Percentiles rank a stretch among this genome's conserved stretches.
phyloP scores from a whole-genome alignment of 2,888 invertebrate genomes.

The Mimumesa dahlbomi region DNA sequence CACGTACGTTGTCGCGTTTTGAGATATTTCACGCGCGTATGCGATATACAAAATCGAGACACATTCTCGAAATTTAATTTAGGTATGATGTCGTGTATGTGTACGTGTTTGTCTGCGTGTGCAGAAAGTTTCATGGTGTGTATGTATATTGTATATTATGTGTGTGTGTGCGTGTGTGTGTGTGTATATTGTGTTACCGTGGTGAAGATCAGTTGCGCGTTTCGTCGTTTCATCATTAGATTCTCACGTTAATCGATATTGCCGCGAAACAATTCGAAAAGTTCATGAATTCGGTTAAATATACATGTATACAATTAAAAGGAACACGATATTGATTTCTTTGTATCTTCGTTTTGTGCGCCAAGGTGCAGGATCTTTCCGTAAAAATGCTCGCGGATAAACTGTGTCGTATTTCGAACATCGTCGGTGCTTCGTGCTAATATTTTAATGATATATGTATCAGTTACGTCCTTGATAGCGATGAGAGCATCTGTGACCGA shows the following conservation, averaged over 20 bases:
- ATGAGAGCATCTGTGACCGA: constrained; percentile 18
- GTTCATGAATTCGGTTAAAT: constrained; percentile 32
- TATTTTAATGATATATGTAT: constrained; percentile 39
- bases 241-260: constrained; percentile 13
- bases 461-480: constrained; percentile 21
- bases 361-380: constrained; percentile 41
- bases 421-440: constrained; percentile 52
- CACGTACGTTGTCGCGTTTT: constrained; percentile 71
- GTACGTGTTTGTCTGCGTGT: neutral
- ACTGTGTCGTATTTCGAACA: constrained; percentile 40
- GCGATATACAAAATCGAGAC: constrained; percentile 39
- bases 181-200: neutral
- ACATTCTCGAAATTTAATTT: constrained; percentile 31
- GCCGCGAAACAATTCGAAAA: constrained; percentile 53
- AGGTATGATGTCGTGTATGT: constrained; percentile 3
- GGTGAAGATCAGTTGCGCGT: neutral
- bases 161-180: neutral
- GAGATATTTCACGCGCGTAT: constrained; percentile 51
- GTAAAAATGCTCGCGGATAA: constrained; percentile 18
- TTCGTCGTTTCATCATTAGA: neutral
- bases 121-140: too few species aligned
- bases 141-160: neutral
- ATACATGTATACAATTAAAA: constrained; percentile 32
- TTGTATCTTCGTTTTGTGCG: constrained; percentile 64
- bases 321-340: constrained; percentile 51